Percentiles rank a stretch among this genome's conserved stretches.
phyloP scores from a whole-genome alignment of 1,140 invertebrate species.

The Luehdorfia chinensis region DNA sequence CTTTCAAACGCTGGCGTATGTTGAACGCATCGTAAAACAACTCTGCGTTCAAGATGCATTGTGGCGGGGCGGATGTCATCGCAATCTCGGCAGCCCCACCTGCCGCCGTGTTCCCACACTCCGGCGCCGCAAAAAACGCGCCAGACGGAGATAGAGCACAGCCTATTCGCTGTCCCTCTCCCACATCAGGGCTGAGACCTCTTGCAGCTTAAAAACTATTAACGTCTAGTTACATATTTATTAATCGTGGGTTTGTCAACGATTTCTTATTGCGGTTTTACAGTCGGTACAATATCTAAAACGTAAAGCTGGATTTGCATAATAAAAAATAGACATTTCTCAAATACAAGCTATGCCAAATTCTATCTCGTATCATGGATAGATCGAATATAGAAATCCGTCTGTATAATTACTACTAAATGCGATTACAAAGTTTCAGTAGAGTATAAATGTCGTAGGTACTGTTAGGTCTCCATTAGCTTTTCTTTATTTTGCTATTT shows the following conservation, averaged over 20 bases:
- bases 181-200: slow-evolving; percentile 47
- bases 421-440: too few species aligned
- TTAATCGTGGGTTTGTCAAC: too few species aligned
- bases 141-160: slow-evolving; percentile 42
- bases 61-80: slow-evolving; percentile 72
- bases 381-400: too few species aligned
- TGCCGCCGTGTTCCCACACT: slow-evolving; percentile 75
- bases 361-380: too few species aligned
- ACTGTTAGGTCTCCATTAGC: too few species aligned
- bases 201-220: slow-evolving; percentile 19
- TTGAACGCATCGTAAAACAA: slow-evolving; percentile 69
- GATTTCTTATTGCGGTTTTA: background rate
- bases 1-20: slow-evolving; percentile 63
- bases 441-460: too few species aligned
- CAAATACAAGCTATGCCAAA: too few species aligned
- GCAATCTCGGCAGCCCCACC: slow-evolving; percentile 74
- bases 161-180: slow-evolving; percentile 33
- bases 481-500: too few species aligned
- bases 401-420: too few species aligned
- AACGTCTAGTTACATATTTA: slow-evolving; percentile 1
- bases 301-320: too few species aligned
- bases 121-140: slow-evolving; percentile 73
- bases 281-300: too few species aligned
- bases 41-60: slow-evolving; percentile 73
- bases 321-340: too few species aligned